Conservation (phyloP, 2,888 invertebrate species). For the Balanococcus diminutus region DNA sequence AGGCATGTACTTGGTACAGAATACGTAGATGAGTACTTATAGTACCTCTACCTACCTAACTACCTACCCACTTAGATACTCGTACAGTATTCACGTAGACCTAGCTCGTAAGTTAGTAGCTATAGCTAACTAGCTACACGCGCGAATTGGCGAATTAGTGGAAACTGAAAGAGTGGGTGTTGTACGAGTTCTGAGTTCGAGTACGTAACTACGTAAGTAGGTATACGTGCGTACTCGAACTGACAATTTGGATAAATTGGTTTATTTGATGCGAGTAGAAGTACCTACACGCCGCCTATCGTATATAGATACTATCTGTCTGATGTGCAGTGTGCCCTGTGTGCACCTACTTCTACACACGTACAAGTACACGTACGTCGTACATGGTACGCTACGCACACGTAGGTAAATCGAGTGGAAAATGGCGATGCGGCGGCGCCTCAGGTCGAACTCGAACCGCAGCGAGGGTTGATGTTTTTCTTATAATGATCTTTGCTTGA, state of each 20-base stretch:
- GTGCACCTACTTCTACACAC: too few relatives aligned
- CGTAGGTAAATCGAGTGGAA: not conserved
- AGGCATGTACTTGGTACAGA: too few relatives aligned
- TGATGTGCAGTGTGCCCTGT: not conserved
- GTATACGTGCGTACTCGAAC: not conserved
- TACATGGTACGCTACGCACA: not conserved
- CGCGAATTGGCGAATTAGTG: not conserved
- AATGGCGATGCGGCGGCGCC: not conserved
- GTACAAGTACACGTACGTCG: not conserved
- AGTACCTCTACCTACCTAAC: too few relatives aligned
- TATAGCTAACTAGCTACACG: too few relatives aligned
- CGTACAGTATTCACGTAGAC: too few relatives aligned
- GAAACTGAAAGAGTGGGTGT: not conserved
- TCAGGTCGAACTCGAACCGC: not conserved
- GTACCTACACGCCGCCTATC: not conserved
- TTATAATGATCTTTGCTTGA: slow-evolving; percentile 13
- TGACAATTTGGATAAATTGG: not conserved
- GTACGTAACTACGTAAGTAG: not conserved
- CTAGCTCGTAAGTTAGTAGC: too few relatives aligned
- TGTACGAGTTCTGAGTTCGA: not conserved
- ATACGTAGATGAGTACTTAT: too few relatives aligned
- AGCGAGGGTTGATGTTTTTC: not conserved
- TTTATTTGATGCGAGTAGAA: not conserved
- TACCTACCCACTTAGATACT: too few relatives aligned
- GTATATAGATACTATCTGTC: too few relatives aligned